Conservation (phyloP, 2,888 invertebrate genomes). For the Acanthopleura granulata region DNA sequence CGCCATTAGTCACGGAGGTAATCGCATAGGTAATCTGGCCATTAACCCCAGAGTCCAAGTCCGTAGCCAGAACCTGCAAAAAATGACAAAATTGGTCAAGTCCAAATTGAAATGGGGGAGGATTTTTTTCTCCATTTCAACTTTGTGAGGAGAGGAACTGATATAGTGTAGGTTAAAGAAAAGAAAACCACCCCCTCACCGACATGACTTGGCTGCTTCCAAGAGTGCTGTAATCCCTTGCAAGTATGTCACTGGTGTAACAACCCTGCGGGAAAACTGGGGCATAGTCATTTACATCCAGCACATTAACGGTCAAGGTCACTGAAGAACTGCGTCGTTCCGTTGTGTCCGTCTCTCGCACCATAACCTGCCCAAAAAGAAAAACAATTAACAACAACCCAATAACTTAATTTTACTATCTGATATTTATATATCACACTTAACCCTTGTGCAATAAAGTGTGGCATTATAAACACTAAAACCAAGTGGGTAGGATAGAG, state of each 20-base stretch:
- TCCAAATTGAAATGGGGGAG: background rate
- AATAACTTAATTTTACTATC: no score
- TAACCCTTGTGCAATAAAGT: no score
- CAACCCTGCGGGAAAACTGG: conserved; percentile 41
- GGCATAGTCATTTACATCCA: conserved; percentile 56
- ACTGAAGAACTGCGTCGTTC: conserved; percentile 31
- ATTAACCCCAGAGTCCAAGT: conserved; percentile 42
- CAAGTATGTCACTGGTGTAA: background rate
- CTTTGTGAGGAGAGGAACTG: no score
- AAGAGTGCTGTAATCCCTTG: background rate
- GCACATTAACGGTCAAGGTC: conserved; percentile 41
- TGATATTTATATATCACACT: no score
- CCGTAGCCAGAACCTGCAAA: conserved; percentile 42
- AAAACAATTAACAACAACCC: no score
- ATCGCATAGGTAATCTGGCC: conserved; percentile 47
- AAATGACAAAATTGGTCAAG: no score
- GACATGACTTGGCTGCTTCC: background rate
- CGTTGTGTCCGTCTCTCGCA: conserved; percentile 41
- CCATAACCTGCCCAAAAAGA: conserved; percentile 40
- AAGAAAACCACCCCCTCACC: no score
- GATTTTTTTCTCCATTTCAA: background rate
- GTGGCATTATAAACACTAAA: no score
- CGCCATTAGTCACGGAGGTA: conserved; percentile 41
- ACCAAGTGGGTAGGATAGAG: background rate
- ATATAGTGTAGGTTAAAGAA: no score